These are phyloP conservation scores for Hystrix cristata DNA, from an alignment of 2,113 vertebrate species.

Conservation along the genomic window DNA sequence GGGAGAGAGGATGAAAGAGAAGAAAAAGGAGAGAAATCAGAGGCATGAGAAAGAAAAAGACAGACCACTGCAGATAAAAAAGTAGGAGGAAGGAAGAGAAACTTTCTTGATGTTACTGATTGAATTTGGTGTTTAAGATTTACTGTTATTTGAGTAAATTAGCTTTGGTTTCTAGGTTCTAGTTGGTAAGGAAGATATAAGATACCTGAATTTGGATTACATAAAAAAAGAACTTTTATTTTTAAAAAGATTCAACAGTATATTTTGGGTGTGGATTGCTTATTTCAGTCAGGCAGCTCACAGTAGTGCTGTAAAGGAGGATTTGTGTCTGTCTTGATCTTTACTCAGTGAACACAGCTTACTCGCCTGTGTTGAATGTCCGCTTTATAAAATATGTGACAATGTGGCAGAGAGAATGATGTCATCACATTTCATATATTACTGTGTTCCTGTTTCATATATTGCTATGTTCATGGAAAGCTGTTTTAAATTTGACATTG, in stretches of 20 bases:
- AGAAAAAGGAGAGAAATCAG: not conserved
- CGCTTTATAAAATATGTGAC: not conserved
- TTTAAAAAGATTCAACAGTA: not conserved
- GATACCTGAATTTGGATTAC: not conserved
- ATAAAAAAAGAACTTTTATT: not conserved
- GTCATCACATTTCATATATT: not conserved
- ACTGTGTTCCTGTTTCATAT: not conserved
- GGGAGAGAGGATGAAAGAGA: not conserved
- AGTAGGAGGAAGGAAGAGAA: not conserved
- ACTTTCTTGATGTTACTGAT: not conserved
- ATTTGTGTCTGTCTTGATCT: not conserved
- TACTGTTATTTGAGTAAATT: not conserved
- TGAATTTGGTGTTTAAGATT: not conserved
- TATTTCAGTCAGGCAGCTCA: not conserved
- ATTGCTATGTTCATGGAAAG: not conserved
- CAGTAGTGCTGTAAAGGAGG: not conserved
- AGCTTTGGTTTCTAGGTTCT: not conserved
- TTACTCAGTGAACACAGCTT: not conserved
- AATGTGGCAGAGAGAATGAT: not conserved
- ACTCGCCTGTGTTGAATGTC: not conserved
- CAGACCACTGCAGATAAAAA: not conserved
- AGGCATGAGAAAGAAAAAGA: not conserved
- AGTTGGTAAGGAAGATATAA: not conserved
- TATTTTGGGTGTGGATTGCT: not conserved
- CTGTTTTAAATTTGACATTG: conserved; percentile 1